phyloP scores from a whole-genome alignment of 1,140 invertebrate genomes.

The Rhagoletis zephyria region DNA sequence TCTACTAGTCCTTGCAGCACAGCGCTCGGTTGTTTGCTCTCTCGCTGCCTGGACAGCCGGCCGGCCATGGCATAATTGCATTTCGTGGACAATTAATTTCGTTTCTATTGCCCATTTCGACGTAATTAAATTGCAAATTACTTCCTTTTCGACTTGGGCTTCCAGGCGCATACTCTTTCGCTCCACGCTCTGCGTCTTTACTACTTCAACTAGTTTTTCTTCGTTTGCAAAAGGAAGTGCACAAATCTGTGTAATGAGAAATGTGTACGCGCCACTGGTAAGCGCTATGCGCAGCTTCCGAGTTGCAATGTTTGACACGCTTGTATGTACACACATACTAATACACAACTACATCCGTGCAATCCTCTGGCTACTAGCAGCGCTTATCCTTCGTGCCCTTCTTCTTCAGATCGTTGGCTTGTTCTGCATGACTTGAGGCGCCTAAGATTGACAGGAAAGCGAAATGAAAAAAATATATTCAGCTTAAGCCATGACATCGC shows the following conservation, averaged over 20 bases:
- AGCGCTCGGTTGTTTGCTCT: not conserved
- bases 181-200: not conserved
- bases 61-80: constrained; percentile 68
- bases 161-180: not conserved
- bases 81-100: constrained; percentile 73
- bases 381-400: not conserved
- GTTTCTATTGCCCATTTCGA: constrained; percentile 73
- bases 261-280: not conserved
- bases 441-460: not conserved
- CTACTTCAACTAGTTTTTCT: not conserved
- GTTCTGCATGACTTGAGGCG: not conserved
- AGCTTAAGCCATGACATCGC: not conserved
- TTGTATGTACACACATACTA: not conserved
- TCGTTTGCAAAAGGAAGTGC: not conserved
- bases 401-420: not conserved
- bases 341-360: not conserved
- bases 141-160: constrained; percentile 67
- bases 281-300: not conserved
- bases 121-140: constrained; percentile 73
- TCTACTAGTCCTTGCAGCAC: not conserved
- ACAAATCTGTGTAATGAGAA: constrained; percentile 18
- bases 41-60: not conserved
- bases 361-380: not conserved
- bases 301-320: constrained; percentile 10
- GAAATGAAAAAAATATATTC: not conserved